These are phyloP conservation scores for Patella pellucida DNA, from an alignment of 2,888 invertebrate genomes.

Conservation along the genomic window DNA sequence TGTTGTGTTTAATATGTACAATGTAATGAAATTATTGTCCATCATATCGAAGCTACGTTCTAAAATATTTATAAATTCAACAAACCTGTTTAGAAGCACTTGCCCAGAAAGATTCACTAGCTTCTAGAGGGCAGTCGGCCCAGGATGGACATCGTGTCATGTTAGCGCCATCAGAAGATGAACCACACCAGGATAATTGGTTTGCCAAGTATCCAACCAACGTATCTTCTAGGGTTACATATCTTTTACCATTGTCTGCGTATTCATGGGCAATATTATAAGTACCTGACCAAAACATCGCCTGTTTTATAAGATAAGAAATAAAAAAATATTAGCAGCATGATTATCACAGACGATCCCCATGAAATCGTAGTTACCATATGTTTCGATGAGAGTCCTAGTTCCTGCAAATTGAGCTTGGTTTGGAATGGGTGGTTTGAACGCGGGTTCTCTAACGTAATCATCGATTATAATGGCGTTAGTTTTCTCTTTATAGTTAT, in stretches of 20 bases:
- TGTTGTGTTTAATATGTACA: too few relatives aligned
- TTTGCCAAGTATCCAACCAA: conserved; percentile 51
- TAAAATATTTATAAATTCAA: background rate
- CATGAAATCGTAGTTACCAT: too few relatives aligned
- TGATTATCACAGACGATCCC: background rate
- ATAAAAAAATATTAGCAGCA: background rate
- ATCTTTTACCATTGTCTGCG: conserved; percentile 39
- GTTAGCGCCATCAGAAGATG: conserved; percentile 38
- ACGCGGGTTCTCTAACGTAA: too few relatives aligned
- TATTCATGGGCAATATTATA: conserved; percentile 46
- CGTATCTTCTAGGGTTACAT: conserved; percentile 50
- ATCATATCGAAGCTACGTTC: background rate
- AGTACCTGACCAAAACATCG: conserved; percentile 52
- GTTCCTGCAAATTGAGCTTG: too few relatives aligned
- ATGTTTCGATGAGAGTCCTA: too few relatives aligned
- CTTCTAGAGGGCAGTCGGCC: conserved; percentile 39
- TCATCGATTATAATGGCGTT: too few relatives aligned
- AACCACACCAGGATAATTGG: conserved; percentile 53
- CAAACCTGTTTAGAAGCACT: conserved; percentile 47
- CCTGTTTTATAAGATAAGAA: conserved; percentile 27
- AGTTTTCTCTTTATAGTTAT: too few relatives aligned
- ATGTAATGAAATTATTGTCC: background rate
- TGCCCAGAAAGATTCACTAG: conserved; percentile 51
- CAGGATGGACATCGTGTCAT: conserved; percentile 44
- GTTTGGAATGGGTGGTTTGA: too few relatives aligned